These are phyloP conservation scores for Terrapene triunguis DNA, from an alignment of 2,113 vertebrate genomes.

Conservation along the genomic window DNA sequence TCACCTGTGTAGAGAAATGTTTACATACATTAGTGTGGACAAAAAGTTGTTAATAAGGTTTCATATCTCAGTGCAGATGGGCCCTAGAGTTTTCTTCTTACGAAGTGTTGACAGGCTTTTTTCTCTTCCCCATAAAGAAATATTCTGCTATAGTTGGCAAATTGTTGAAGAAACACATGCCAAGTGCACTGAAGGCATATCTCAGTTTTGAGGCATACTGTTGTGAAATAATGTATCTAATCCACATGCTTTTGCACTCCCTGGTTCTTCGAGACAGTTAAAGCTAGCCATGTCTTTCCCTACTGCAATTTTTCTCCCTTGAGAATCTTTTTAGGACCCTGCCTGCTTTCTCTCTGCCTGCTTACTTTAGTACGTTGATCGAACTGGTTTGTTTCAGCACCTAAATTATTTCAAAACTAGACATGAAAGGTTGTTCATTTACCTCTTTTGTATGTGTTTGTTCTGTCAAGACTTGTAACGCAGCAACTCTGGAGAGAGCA, in stretches of 20 bases:
- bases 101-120: background rate
- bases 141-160: background rate
- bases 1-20: background rate
- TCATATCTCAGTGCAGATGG: background rate
- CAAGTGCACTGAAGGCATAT: background rate
- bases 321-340: background rate
- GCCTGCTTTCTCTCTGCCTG: background rate
- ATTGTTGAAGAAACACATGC: background rate
- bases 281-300: background rate
- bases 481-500: background rate
- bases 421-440: slow-evolving; percentile 44
- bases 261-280: background rate
- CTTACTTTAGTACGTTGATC: slow-evolving; percentile 8
- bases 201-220: background rate
- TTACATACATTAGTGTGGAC: background rate
- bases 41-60: background rate
- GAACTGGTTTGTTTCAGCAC: slow-evolving; percentile 10
- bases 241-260: background rate
- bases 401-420: slow-evolving; percentile 37
- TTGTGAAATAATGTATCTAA: background rate
- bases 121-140: background rate
- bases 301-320: background rate
- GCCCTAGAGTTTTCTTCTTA: background rate
- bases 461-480: slow-evolving; percentile 31
- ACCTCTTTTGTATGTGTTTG: slow-evolving; percentile 22